These are phyloP conservation scores for Halictus rubicundus DNA, from an alignment of 1,140 invertebrate genomes.

Conservation along the genomic window DNA sequence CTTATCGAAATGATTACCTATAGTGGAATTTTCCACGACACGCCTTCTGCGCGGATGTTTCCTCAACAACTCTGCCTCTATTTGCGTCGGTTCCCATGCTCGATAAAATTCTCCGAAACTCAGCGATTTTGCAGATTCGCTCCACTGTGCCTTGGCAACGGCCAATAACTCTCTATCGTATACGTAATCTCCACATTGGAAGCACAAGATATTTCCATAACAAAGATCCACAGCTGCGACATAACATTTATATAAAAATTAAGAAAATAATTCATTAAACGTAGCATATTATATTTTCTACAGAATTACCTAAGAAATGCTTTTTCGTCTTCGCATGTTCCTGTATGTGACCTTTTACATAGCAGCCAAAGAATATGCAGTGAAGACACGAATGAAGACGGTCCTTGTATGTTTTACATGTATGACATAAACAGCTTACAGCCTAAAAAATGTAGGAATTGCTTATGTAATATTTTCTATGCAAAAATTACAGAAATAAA, in stretches of 20 bases:
- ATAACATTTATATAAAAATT: slow-evolving; percentile 13
- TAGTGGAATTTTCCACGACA: slow-evolving; percentile 90
- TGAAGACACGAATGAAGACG: slow-evolving; percentile 93
- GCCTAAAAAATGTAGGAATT: slow-evolving; percentile 81
- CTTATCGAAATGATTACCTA: slow-evolving; percentile 80
- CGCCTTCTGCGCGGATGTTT: slow-evolving; percentile 88
- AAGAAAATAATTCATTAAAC: neutral
- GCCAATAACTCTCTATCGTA: slow-evolving; percentile 88
- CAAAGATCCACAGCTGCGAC: slow-evolving; percentile 88
- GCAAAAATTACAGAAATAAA: neutral
- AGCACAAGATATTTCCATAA: slow-evolving; percentile 95
- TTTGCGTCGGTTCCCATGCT: slow-evolving; percentile 89
- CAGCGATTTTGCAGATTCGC: slow-evolving; percentile 82
- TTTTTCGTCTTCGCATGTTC: slow-evolving; percentile 90
- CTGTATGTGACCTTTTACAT: slow-evolving; percentile 89
- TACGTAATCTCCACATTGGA: slow-evolving; percentile 94
- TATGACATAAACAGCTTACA: slow-evolving; percentile 88
- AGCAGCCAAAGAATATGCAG: slow-evolving; percentile 96
- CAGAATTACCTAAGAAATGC: slow-evolving; percentile 86
- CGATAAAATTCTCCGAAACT: slow-evolving; percentile 87
- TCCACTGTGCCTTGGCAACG: slow-evolving; percentile 84
- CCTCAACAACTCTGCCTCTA: slow-evolving; percentile 86
- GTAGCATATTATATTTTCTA: neutral
- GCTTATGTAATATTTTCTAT: neutral
- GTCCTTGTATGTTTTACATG: slow-evolving; percentile 87